phyloP scores from a whole-genome alignment of 1,140 invertebrate species.

The Nasonia vitripennis region DNA sequence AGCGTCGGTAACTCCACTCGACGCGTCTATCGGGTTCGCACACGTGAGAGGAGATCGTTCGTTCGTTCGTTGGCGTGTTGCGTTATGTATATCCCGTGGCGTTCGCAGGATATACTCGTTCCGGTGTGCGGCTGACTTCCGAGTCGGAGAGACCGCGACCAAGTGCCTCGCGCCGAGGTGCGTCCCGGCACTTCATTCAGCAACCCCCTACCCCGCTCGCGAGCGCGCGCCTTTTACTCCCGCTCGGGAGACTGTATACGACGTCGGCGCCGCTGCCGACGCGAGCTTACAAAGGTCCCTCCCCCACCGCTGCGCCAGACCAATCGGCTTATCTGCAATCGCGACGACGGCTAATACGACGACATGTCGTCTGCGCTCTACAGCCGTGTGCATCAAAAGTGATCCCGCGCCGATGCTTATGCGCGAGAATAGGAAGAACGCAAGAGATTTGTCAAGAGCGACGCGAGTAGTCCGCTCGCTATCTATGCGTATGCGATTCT shows the following conservation, averaged over 20 bases:
- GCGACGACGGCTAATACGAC: neutral
- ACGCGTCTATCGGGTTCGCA: neutral
- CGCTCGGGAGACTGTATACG: too few species aligned
- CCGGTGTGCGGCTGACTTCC: constrained; percentile 31
- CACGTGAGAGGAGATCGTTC: constrained; percentile 46
- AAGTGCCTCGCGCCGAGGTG: constrained; percentile 61
- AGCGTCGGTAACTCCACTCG: neutral
- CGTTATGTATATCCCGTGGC: neutral
- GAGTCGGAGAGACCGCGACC: constrained; percentile 57
- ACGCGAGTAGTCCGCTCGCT: neutral
- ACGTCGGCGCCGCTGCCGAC: neutral
- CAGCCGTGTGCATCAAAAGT: neutral
- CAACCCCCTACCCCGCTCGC: constrained; percentile 61
- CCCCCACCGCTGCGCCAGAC: constrained; percentile 37
- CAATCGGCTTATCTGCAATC: constrained; percentile 52
- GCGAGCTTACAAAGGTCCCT: constrained; percentile 48
- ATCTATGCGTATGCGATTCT: too few species aligned
- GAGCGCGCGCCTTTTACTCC: constrained; percentile 15
- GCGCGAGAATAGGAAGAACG: neutral
- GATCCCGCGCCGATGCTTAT: neutral
- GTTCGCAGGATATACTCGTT: constrained; percentile 14
- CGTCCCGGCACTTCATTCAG: constrained; percentile 65
- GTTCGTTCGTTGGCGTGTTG: constrained; percentile 51
- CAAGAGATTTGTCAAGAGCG: neutral
- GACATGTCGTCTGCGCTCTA: neutral